Base-by-base conservation (phyloP, 2,888 invertebrate genomes). In the Scotopteryx bipunctaria region DNA sequence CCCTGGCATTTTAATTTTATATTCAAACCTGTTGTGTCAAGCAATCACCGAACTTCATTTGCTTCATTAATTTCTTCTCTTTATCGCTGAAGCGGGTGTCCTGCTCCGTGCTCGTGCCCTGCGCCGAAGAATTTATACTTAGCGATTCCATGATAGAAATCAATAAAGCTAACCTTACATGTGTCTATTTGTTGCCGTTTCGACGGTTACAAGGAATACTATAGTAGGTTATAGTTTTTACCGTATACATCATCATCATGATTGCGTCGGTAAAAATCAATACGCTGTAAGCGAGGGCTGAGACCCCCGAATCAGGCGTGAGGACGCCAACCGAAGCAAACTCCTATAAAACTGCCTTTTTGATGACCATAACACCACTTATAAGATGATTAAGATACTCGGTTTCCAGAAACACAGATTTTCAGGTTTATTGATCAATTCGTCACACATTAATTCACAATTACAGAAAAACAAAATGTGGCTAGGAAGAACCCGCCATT, bases 31-130 rank as follows among this genome's bases (percentile, higher is more conserved):
- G 97, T 82, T 96, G 96, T 63, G 95, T 95, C 35, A 99, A 92
- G 66, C 96, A 95, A 78, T 99, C 98, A 23, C 97, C 97, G 83
- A 99, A 99, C 85, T 97, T 98, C 98, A 99, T 98, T 83, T 97
- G 97, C 86, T 99, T 99, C 91, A 99, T 94, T 38, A 99, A 92
- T 82, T 99, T 99, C 91, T 99, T 99, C 90, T 99, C 99, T 90
- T 99, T 99, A 88, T 99, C 99, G 79, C 98, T 97, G 91, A 99
- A 99, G 76, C 99, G 95, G 76, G 98, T 99, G 87, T 99, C 99
- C 91, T 99, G 99, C 86, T 99, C 99, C 55, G 99, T 96, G 75
- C 96, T 98, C 21, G 99, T 99, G 61, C 99, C 99, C 99, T 99
- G 55, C 29, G 56, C 55, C 13, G 41, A 57, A 44, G 13, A 44